Evolutionary conservation across 2,888 invertebrate genomes (phyloP).

Genomic region (Lasioglossum figueresi): DNA sequence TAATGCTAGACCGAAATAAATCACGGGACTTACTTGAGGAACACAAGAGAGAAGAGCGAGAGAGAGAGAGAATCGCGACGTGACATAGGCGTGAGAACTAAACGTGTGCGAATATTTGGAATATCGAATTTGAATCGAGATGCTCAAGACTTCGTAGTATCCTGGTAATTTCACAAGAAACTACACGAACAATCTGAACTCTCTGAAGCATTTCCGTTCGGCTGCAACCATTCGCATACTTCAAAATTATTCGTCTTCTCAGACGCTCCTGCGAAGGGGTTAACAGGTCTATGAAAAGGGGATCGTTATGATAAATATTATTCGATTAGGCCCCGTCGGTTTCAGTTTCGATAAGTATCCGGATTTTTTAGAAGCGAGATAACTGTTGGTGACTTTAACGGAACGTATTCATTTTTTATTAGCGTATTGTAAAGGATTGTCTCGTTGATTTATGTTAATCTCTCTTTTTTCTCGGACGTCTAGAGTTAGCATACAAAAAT

Average conservation of each 20-base stretch:
- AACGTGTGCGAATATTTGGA: constrained; percentile 54
- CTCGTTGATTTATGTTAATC: not conserved
- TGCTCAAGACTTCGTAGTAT: constrained; percentile 31
- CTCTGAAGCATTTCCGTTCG: constrained; percentile 12
- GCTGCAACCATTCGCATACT: constrained; percentile 23
- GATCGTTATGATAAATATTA: not conserved
- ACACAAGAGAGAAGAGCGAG: not conserved
- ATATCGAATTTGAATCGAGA: constrained; percentile 54
- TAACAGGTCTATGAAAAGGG: not conserved
- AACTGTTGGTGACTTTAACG: not conserved
- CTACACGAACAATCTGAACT: constrained; percentile 37
- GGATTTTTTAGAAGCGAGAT: not conserved
- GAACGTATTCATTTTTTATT: not conserved
- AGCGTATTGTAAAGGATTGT: not conserved
- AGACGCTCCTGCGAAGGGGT: not conserved
- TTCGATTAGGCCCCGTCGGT: not conserved
- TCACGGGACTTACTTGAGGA: constrained; percentile 8
- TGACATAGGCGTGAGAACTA: constrained; percentile 42
- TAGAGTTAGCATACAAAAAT: not conserved
- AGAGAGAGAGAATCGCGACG: constrained; percentile 9
- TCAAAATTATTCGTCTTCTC: constrained; percentile 6
- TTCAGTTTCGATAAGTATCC: not conserved
- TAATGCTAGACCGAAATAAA: constrained; percentile 50
- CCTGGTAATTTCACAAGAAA: constrained; percentile 52
- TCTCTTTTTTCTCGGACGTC: not conserved